Evolutionary conservation across 92 coral and sea anemone genomes (phyloP).

Genomic region (Siderastrea radians): DNA sequence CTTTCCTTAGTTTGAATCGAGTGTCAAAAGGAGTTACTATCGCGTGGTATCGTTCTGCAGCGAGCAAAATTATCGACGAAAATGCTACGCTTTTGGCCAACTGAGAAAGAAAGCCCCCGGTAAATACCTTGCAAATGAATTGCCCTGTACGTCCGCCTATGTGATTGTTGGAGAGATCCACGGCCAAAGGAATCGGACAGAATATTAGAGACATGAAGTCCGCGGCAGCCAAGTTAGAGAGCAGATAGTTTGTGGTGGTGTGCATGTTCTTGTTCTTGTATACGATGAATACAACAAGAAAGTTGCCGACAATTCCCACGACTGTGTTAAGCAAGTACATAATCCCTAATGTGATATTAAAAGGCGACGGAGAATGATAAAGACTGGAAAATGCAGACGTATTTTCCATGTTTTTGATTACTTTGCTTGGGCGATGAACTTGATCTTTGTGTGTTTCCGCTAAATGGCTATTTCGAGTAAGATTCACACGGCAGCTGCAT

Average conservation of each 20-base stretch:
- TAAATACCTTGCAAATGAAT: conserved; percentile 3
- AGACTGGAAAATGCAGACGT: not conserved
- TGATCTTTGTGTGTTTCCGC: too few relatives aligned
- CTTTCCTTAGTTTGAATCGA: not conserved
- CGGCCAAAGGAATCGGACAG: not conserved
- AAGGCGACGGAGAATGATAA: not conserved
- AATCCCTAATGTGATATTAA: conserved; percentile 6
- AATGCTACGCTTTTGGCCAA: not conserved
- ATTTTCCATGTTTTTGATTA: not conserved
- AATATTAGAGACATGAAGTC: conserved; percentile 27
- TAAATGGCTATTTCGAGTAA: too few relatives aligned
- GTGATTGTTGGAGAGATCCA: not conserved
- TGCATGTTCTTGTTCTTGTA: conserved; percentile 22
- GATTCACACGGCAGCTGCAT: too few relatives aligned
- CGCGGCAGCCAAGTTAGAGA: conserved; percentile 19
- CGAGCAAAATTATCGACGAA: conserved; percentile 1
- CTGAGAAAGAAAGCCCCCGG: not conserved
- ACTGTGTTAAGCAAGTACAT: not conserved
- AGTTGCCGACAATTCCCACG: conserved; percentile 15
- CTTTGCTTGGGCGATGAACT: too few relatives aligned
- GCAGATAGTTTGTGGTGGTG: conserved; percentile 39
- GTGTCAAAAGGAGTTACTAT: not conserved
- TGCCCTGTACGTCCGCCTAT: not conserved
- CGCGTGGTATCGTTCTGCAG: conserved; percentile 6
- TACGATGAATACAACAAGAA: conserved; percentile 16